Evolutionary conservation across 1,140 invertebrate species (phyloP).

Genomic region (Lamellibrachia luymesi): DNA sequence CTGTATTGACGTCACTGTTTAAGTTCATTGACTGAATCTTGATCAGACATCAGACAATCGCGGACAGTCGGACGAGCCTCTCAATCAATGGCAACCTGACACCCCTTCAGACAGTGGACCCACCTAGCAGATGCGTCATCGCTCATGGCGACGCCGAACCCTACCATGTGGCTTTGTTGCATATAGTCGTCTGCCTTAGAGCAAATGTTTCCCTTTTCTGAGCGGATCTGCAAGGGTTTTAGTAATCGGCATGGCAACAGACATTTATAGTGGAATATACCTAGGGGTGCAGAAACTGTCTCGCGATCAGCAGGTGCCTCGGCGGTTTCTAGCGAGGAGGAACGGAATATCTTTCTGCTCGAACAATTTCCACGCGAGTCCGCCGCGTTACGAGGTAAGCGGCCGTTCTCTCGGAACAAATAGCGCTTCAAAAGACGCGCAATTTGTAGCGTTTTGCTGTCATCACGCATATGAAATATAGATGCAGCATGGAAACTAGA

Average conservation of each 20-base stretch:
- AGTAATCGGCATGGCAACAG: not conserved
- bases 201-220: not conserved
- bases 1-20: not conserved
- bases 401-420: not conserved
- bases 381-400: not conserved
- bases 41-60: not conserved
- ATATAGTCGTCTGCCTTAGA: not conserved
- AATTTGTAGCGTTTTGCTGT: not conserved
- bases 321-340: not conserved
- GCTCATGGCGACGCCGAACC: not conserved
- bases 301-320: not conserved
- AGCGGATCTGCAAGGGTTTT: not conserved
- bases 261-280: conserved; percentile 1
- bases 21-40: conserved; percentile 5
- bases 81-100: not conserved
- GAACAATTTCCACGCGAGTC: not conserved
- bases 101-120: not conserved
- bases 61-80: not conserved
- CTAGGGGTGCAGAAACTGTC: not conserved
- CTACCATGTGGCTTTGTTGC: not conserved
- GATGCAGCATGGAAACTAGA: not conserved
- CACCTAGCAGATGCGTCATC: not conserved
- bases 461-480: not conserved
- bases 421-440: not conserved
- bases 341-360: conserved; percentile 4